Conservation (phyloP, 2,797 vertebrate species). For the Enoplosus armatus region DNA sequence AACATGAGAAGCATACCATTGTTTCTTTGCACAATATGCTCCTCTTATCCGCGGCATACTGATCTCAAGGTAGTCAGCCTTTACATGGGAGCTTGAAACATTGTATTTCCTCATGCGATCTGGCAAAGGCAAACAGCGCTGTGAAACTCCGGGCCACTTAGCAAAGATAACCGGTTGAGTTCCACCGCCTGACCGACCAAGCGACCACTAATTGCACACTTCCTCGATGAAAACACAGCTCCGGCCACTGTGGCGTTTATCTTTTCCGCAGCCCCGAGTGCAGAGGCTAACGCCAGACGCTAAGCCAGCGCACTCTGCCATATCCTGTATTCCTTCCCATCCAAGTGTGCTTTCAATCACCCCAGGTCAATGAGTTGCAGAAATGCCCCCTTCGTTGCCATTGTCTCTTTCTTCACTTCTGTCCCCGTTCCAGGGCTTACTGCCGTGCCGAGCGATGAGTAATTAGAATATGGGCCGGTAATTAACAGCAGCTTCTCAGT, state of each 20-base stretch:
- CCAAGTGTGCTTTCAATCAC: slow-evolving; percentile 73
- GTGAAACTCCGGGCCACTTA: slow-evolving; percentile 53
- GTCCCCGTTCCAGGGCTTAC: slow-evolving; percentile 44
- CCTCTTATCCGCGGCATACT: slow-evolving; percentile 52
- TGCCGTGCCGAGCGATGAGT: slow-evolving; percentile 60
- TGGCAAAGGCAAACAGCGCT: slow-evolving; percentile 39
- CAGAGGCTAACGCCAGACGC: slow-evolving; percentile 25
- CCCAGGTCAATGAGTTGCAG: slow-evolving; percentile 46
- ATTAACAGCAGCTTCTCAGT: slow-evolving; percentile 82
- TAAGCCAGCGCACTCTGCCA: slow-evolving; percentile 30
- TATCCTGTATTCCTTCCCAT: slow-evolving; percentile 68
- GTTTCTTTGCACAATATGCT: slow-evolving; percentile 61
- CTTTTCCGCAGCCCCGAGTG: slow-evolving; percentile 30
- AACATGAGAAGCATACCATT: slow-evolving; percentile 50
- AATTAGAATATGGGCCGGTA: slow-evolving; percentile 79
- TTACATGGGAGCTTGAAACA: slow-evolving; percentile 4
- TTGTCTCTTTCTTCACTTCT: slow-evolving; percentile 44
- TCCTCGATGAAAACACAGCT: slow-evolving; percentile 62
- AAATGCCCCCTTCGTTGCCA: slow-evolving; percentile 44
- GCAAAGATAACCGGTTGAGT: slow-evolving; percentile 68
- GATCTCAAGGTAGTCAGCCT: slow-evolving; percentile 49
- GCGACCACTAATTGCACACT: slow-evolving; percentile 71
- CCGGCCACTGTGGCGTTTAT: slow-evolving; percentile 20
- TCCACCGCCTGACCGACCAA: slow-evolving; percentile 51
- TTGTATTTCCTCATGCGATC: slow-evolving; percentile 7